Base-by-base conservation (phyloP, 2,888 invertebrate genomes). In the Polyommatus icarus region DNA sequence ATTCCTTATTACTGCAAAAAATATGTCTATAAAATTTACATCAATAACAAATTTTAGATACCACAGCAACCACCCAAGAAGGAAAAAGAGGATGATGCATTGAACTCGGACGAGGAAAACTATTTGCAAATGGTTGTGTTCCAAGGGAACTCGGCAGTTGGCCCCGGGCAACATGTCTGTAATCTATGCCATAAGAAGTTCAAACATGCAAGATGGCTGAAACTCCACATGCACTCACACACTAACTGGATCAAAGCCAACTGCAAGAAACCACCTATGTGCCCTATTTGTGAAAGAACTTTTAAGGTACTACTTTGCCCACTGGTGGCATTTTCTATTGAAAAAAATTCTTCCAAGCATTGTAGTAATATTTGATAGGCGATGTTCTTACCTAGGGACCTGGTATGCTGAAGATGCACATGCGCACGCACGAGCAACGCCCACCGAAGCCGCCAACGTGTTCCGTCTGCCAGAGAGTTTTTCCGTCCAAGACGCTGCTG, bases 331-430 rank as follows among this genome's bases (percentile, higher is more conserved):
- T 40, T 40, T 40, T 40, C 8, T 40, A 8, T 40, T 40, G 40
- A 8, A 2, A 46, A 36, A 46, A 46, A 46, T 10, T 46, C 46
- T 46, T 46, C 46, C 46, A 12, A 46, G 12, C 46, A 46, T 46
- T 46, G 10, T 46, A 40, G 1, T 7, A 7, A 36, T 10, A 40
- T 40, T 40, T 40, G 8, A 40, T 46, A 46, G 46, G 46, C 46
- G 12, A 46, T 46, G 46, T 24, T 61, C 24, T 61, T 24, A 61
- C 24, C n/a, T n/a, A 93, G 92, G 96, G 96, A 8, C 96, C 95
- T 0, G 96, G 96, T 20, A 96, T 96, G 96, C 85, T 96, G 54
- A 95, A 95, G 82, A 95, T 96, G 95, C 96, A 96, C 84, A 95
- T 96, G 95, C 94, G 95, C 12, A 96, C 95, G 0, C 95, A 96